Evolutionary conservation across 2,113 vertebrate species (phyloP).

Genomic region (Origma solitaria): DNA sequence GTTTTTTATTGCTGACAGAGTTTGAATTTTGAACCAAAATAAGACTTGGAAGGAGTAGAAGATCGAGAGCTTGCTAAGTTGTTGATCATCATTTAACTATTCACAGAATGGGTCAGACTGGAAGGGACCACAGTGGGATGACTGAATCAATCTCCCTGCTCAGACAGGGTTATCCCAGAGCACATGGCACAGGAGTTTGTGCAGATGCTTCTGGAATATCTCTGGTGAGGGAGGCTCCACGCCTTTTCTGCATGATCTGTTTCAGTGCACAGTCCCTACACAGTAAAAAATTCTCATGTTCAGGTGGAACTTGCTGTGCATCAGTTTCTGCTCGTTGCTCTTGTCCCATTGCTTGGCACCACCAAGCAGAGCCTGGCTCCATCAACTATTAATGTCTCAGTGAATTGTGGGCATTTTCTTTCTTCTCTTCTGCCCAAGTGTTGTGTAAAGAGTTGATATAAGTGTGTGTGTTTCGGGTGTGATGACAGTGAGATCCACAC

Average conservation of each 20-base stretch:
- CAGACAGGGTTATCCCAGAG: neutral
- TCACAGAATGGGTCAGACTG: neutral
- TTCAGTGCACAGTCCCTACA: neutral
- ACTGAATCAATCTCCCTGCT: neutral
- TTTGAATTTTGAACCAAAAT: neutral
- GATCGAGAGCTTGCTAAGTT: rapidly evolving
- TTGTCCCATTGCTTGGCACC: neutral
- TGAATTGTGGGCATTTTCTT: neutral
- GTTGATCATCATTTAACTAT: neutral
- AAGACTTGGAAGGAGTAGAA: neutral
- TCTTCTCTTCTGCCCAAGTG: neutral
- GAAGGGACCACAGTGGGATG: neutral
- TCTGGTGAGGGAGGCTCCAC: neutral
- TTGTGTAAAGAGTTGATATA: neutral
- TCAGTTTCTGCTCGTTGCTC: neutral
- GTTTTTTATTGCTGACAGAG: neutral
- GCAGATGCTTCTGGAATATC: no score
- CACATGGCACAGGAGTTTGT: neutral
- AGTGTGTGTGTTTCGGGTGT: neutral
- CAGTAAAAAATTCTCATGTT: neutral
- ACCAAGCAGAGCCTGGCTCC: neutral
- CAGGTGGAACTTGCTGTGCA: neutral
- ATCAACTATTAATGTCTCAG: neutral
- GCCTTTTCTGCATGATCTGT: neutral
- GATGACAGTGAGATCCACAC: neutral